Evolutionary conservation across 2,888 invertebrate species (phyloP).

Genomic region (Ophioninae sp.): DNA sequence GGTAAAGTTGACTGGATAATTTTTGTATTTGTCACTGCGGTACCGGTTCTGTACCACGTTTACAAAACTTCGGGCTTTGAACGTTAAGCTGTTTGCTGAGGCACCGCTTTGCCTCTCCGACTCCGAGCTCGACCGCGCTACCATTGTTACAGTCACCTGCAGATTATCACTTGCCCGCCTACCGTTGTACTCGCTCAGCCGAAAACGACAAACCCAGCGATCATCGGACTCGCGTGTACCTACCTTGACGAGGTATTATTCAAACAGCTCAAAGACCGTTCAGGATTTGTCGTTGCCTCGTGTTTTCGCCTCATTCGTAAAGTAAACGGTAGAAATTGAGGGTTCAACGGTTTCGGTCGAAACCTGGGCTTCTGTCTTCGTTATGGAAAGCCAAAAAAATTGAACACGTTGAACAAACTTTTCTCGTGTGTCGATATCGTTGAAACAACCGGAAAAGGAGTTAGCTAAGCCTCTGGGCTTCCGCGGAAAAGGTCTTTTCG

Average conservation of each 20-base stretch:
- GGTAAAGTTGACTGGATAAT: conserved; percentile 78
- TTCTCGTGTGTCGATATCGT: neutral
- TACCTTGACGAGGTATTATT: conserved; percentile 47
- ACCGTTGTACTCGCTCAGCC: conserved; percentile 49
- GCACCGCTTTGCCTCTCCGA: conserved; percentile 52
- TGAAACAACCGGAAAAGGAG: neutral
- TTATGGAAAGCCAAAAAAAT: neutral
- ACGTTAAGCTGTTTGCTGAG: conserved; percentile 67
- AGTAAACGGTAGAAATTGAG: conserved; percentile 36
- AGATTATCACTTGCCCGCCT: conserved; percentile 79
- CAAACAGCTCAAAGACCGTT: conserved; percentile 16
- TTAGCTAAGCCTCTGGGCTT: neutral
- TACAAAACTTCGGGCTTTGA: conserved; percentile 74
- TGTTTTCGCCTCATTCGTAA: conserved; percentile 9
- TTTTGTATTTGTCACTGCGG: conserved; percentile 70
- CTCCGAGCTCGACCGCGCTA: conserved; percentile 44
- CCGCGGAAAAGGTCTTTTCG: neutral
- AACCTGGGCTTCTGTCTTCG: conserved; percentile 1
- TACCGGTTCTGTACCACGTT: conserved; percentile 72
- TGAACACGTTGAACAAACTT: conserved; percentile 6
- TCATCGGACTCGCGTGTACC: conserved; percentile 44
- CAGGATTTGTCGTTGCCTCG: conserved; percentile 12
- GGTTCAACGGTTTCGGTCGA: conserved; percentile 1
- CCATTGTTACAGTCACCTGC: conserved; percentile 77
- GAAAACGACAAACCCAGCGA: conserved; percentile 59